Conservation (phyloP, 1,140 invertebrate genomes). For the Micrasema minimum region DNA sequence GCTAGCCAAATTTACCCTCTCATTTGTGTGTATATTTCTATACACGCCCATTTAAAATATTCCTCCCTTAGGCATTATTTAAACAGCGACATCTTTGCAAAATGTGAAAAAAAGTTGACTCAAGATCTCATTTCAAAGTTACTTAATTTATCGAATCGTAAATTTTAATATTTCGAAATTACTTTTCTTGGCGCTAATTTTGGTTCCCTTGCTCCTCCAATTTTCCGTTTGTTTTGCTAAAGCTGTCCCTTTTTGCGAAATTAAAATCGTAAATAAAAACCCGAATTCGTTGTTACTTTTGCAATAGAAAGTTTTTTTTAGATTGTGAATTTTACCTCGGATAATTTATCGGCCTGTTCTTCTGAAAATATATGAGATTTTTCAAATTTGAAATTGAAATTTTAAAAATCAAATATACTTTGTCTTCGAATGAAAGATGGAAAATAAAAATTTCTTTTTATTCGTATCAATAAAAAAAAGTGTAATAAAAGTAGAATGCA, state of each 20-base stretch:
- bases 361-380: slow-evolving; percentile 23
- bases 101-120: slow-evolving; percentile 20
- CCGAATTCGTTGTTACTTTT: slow-evolving; percentile 40
- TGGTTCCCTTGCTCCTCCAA: slow-evolving; percentile 25
- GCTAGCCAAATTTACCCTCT: too few species aligned
- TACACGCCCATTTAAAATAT: not conserved
- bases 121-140: slow-evolving; percentile 31
- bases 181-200: slow-evolving; percentile 50
- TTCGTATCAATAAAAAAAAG: too few species aligned
- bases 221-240: slow-evolving; percentile 36
- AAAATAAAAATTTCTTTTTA: too few species aligned
- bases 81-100: not conserved
- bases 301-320: slow-evolving; percentile 41
- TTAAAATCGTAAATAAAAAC: slow-evolving; percentile 50
- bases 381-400: slow-evolving; percentile 19
- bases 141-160: slow-evolving; percentile 38
- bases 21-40: too few species aligned
- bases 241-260: slow-evolving; percentile 39
- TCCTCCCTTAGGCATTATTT: slow-evolving; percentile 3
- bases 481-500: too few species aligned
- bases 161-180: slow-evolving; percentile 50
- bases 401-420: too few species aligned
- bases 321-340: slow-evolving; percentile 24
- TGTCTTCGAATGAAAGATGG: too few species aligned
- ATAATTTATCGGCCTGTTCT: slow-evolving; percentile 37